These are phyloP conservation scores for Hermetia illucens DNA, from an alignment of 1,140 invertebrate species.

Conservation along the genomic window DNA sequence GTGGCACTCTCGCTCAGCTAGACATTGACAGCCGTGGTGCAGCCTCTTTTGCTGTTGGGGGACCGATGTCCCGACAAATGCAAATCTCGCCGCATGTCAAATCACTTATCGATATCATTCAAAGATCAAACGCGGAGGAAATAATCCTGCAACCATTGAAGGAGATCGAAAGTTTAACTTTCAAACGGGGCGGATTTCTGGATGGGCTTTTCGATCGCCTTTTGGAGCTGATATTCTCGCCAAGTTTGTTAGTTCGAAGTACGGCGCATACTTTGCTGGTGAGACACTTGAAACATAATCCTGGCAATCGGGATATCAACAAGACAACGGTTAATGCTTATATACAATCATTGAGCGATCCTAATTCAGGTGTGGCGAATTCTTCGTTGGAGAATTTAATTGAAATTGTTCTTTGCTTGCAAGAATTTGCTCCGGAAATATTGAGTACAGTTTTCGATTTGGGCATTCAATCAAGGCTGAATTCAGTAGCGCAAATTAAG, in stretches of 20 bases:
- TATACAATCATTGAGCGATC: slow-evolving; percentile 63
- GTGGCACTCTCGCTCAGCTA: background rate
- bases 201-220: slow-evolving; percentile 48
- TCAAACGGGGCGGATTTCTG: slow-evolving; percentile 48
- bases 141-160: slow-evolving; percentile 48
- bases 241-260: slow-evolving; percentile 44
- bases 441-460: slow-evolving; percentile 69
- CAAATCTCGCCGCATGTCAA: slow-evolving; percentile 30
- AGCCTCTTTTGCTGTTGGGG: slow-evolving; percentile 14
- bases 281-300: slow-evolving; percentile 49
- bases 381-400: slow-evolving; percentile 69
- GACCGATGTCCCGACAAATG: slow-evolving; percentile 12
- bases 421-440: slow-evolving; percentile 67
- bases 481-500: slow-evolving; percentile 59
- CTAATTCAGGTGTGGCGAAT: slow-evolving; percentile 60
- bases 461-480: slow-evolving; percentile 63
- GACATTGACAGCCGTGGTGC: slow-evolving; percentile 10
- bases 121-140: slow-evolving; percentile 21
- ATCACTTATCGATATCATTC: slow-evolving; percentile 23
- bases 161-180: slow-evolving; percentile 57
- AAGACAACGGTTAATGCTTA: slow-evolving; percentile 52
- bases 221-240: slow-evolving; percentile 43
- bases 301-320: slow-evolving; percentile 33
- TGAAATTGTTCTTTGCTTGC: slow-evolving; percentile 65
- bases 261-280: slow-evolving; percentile 49